Evolutionary conservation across 1,140 invertebrate species (phyloP).

Genomic region (Lepidotrigona ventralis): DNA sequence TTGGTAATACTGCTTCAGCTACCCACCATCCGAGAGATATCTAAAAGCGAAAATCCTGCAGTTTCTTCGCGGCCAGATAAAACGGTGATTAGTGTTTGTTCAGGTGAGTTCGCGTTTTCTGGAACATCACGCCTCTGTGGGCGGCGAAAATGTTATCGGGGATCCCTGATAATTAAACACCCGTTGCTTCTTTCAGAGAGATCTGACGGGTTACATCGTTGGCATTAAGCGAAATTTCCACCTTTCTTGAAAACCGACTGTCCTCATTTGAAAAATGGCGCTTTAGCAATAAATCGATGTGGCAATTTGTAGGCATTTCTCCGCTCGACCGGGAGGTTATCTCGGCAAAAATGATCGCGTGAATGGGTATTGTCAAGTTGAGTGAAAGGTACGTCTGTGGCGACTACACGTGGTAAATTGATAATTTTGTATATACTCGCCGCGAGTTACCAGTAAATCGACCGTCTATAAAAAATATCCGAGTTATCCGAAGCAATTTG

Average conservation of each 20-base stretch:
- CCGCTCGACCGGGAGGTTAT: not conserved
- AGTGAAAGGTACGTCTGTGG: slow-evolving; percentile 16
- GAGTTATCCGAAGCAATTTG: not conserved
- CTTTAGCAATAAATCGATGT: not conserved
- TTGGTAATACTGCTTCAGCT: slow-evolving; percentile 44
- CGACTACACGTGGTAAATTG: not conserved
- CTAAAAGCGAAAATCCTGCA: slow-evolving; percentile 61
- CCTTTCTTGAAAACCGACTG: not conserved
- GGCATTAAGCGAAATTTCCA: slow-evolving; percentile 34
- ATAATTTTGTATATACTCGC: slow-evolving; percentile 3
- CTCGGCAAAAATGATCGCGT: slow-evolving; percentile 5
- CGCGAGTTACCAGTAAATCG: not conserved
- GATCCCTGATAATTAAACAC: slow-evolving; percentile 34
- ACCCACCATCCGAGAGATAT: slow-evolving; percentile 47
- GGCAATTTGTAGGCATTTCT: slow-evolving; percentile 1
- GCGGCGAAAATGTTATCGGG: slow-evolving; percentile 39
- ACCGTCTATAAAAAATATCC: not conserved
- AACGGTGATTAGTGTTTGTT: slow-evolving; percentile 47
- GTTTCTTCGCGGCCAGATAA: slow-evolving; percentile 41
- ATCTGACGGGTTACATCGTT: slow-evolving; percentile 18
- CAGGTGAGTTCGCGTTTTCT: slow-evolving; percentile 43
- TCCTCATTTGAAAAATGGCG: not conserved
- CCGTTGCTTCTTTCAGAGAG: not conserved
- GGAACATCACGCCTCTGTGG: slow-evolving; percentile 41
- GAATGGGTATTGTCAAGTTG: slow-evolving; percentile 21